Percentiles rank a stretch among this genome's conserved stretches.
Conservation (phyloP, 2,888 invertebrate genomes). For the Parnassius apollo region DNA sequence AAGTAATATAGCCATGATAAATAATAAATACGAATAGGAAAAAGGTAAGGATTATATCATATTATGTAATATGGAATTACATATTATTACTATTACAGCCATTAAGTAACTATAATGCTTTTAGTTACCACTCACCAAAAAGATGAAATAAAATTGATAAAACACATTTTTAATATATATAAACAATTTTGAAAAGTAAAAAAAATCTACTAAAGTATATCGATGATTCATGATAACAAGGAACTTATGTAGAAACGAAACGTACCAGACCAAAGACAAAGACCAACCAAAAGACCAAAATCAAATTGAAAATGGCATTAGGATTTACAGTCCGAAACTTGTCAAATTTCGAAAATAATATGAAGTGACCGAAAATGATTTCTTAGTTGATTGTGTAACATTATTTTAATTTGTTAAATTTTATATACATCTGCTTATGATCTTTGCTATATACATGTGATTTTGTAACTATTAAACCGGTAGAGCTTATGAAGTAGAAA, state of each 20-base stretch:
- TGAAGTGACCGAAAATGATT: conserved; percentile 70
- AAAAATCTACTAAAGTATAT: no score
- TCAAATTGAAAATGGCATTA: conserved; percentile 50
- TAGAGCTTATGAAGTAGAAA: conserved; percentile 67
- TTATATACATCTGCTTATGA: conserved; percentile 35
- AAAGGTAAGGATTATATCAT: no score
- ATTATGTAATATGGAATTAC: no score
- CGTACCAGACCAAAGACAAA: conserved; percentile 4
- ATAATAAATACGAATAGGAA: no score
- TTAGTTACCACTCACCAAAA: no score
- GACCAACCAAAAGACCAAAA: conserved; percentile 9
- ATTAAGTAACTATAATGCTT: no score
- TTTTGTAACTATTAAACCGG: conserved; percentile 51
- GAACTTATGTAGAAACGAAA: conserved; percentile 23
- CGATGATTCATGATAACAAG: no score
- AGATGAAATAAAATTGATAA: background rate
- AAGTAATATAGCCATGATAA: no score
- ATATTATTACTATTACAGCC: no score
- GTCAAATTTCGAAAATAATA: conserved; percentile 64
- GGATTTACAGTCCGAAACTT: conserved; percentile 48
- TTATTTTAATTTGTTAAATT: conserved; percentile 45
- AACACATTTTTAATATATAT: background rate
- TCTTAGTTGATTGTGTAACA: conserved; percentile 71
- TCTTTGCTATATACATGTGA: conserved; percentile 43
- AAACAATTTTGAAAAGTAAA: no score